Base-by-base conservation (phyloP, 2,113 vertebrate genomes). In the Takifugu bimaculatus region DNA sequence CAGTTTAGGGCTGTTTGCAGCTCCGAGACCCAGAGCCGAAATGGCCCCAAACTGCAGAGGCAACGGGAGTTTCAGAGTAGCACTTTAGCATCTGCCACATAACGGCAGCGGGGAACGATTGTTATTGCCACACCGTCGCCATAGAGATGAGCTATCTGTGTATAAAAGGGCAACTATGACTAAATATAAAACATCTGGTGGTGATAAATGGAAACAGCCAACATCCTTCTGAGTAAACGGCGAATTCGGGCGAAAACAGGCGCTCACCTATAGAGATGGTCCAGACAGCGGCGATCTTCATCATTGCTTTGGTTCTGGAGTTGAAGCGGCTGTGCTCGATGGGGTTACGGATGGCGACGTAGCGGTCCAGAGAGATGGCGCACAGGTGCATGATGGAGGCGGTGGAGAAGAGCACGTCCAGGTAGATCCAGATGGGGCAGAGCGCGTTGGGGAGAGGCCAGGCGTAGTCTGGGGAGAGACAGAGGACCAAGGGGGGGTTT, bases 251-350 rank as follows among this genome's bases (percentile, higher is more conserved):
- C 43, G 32, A 20, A 20, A 43, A 43, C 42, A 2, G 45, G 45
- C 45, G 45, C 85, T 94, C 89, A 98, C 96, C 95, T 90, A 98
- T 93, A 32, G 95, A 97, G 75, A 99, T 98, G 89, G 96, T 97
- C 96, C 96, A 99, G 83, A 99, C 96, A 0, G 95, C 96, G 56
- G 95, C 95, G 72, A 99, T 98, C 92, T 99, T 99, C 91, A 99
- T 91, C 92, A 97, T 94, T 85, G 96, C 96, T 90, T 98, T 99
- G 92, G 96, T 99, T 84, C 95, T 92, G 71, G 96, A 99, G 90
- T 99, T 98, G 91, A 99, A 99, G 88, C 95, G 95, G 86, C 96
- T 99, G 90, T 98, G 96, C 90, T 99, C 95, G 72, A 99, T 98
- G 80, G 96, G 96, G 89, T 98, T 98, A 82, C 96, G 94, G 88